phyloP scores from a whole-genome alignment of 2,888 invertebrate genomes.

The Eutolmus rufibarbis region DNA sequence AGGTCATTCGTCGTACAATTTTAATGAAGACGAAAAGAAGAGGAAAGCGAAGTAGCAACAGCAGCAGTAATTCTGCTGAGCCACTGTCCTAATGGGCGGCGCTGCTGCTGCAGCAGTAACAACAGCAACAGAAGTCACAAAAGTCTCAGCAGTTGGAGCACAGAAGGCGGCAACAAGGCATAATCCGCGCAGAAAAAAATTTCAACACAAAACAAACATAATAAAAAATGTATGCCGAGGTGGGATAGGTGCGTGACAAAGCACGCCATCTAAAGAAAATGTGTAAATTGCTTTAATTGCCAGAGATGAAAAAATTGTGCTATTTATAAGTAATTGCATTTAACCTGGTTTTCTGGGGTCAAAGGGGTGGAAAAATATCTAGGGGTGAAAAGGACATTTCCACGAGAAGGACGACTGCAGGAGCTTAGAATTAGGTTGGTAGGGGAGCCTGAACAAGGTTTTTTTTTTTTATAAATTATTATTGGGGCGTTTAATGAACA shows the following conservation, averaged over 20 bases:
- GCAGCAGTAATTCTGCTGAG: background rate
- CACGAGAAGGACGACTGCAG: background rate
- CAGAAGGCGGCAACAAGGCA: background rate
- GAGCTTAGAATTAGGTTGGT: background rate
- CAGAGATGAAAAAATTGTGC: background rate
- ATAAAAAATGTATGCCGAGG: background rate
- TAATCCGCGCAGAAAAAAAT: background rate
- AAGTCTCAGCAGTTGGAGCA: background rate
- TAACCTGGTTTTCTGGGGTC: background rate
- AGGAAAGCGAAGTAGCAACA: background rate
- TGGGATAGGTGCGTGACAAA: background rate
- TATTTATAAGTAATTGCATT: background rate
- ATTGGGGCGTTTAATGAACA: background rate
- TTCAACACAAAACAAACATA: no score
- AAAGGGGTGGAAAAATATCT: background rate
- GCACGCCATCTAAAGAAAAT: background rate
- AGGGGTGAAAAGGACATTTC: background rate
- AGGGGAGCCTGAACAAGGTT: background rate
- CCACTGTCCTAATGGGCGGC: background rate
- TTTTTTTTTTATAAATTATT: background rate
- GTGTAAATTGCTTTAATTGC: background rate
- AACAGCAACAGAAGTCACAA: background rate
- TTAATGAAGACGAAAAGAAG: background rate
- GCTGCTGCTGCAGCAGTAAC: background rate
- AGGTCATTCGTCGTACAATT: background rate